Evolutionary conservation across 2,113 vertebrate genomes (phyloP), one percentile per base, ranked within the genome.

Genomic region (Xiphias gladius): DNA sequence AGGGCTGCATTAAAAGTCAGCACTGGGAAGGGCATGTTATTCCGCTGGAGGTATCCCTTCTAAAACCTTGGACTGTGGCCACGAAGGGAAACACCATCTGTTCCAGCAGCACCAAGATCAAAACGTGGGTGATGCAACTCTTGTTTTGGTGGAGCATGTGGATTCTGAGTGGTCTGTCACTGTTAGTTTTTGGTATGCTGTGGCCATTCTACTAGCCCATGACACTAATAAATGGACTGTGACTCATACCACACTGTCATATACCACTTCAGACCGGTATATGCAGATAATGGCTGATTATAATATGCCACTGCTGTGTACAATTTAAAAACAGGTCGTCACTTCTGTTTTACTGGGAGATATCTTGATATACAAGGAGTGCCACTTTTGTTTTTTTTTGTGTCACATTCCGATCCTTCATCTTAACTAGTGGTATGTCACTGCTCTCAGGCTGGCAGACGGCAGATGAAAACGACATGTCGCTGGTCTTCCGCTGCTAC

Each of bases 61-160:
- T 14, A 80, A 35, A 43, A 68, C 55, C 26, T 68, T 75, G 55
- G 54, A 62, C 6, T 39, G 13, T n/a, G 52, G 70, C 80, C 71
- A 79, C 11, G 4, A 54, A 43, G 26, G 65, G 30, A 11, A 26
- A 58, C 19, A 43, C 30, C 22, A 9, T 9, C 46, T 50, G 62
- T 39, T 52, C 39, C 50, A 62, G 71, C 41, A 41, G 13, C 11
- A 26, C 7, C 0, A 4, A 57, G 20, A 58, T 48, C 2, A n/a
- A 37, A 68, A 73, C 35, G 26, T 48, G 63, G 39, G 30, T 26
- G 22, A 8, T 67, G 63, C 28, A 2, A 39, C 9, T 39, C 37
- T 62, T 41, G 9, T 48, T 64, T 17, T 26, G 22, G 4, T 22
- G 22, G 20, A 16, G 9, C 28, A 50, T 2, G 30, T 22, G 3